Evolutionary conservation across 2,797 vertebrate genomes (phyloP), one percentile per base, ranked within the genome.

Genomic region (Semotilus atromaculatus): DNA sequence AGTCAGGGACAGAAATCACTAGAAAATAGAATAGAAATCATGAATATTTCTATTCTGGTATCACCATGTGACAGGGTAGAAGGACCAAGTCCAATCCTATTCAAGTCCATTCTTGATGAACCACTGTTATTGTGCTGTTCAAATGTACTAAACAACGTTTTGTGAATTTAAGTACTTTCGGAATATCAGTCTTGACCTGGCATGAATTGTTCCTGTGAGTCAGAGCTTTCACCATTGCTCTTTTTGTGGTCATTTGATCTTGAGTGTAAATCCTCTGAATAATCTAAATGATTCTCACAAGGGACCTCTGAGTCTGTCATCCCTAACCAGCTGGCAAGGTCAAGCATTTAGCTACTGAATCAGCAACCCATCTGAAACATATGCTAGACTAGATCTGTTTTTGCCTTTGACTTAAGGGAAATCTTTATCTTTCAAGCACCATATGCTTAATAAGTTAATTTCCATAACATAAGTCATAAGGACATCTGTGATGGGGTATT

Each of bases 271-370:
- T 84, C 48, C 89, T 86, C 80, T 34, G 43, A 84, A 83, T 87
- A 58, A 73, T 60, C 38, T 77, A 76, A 81, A 76, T 21, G 73
- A 16, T 60, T 68, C 62, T 91, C 91, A 87, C 87, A 80, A 34
- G 90, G 90, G 92, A 91, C 77, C 81, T 86, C 83, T 81, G 85
- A 85, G 70, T 83, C 68, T 73, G 45, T 81, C 83, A 85, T 78
- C 70, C 88, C 82, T 83, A 85, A 88, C 87, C 93, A 93, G 90
- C 92, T 92, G 91, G 89, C 89, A 92, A 91, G 91, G 92, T 93
- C 85, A 88, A 90, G 82, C 82, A 85, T 89, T 91, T 89, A 73
- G 84, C 86, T 83, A 40, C 53, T 70, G 34, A 90, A 84, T 85
- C 81, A 23, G 48, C 83, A 81, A 83, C 86, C 90, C 88, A 89